phyloP scores from a whole-genome alignment of 2,888 invertebrate species.

The Hecatera dysodea region DNA sequence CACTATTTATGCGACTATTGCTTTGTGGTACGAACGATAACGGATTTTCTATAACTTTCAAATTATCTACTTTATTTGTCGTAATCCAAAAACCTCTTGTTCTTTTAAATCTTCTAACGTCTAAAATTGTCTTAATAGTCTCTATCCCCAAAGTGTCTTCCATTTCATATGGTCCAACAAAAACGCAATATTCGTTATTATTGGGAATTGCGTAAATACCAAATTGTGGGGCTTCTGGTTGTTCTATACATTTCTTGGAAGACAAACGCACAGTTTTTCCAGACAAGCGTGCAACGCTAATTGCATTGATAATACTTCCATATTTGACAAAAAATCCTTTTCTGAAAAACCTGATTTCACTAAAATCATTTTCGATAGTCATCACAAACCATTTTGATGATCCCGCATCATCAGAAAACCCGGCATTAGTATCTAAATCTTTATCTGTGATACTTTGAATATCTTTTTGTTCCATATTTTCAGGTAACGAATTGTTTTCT shows the following conservation, averaged over 20 bases:
- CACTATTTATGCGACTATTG: conserved; percentile 46
- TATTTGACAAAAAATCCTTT: conserved; percentile 89
- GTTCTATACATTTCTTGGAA: conserved; percentile 75
- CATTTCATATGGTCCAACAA: conserved; percentile 86
- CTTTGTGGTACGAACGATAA: conserved; percentile 78
- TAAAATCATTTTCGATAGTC: conserved; percentile 89
- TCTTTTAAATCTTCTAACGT: conserved; percentile 65
- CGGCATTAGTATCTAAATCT: neutral
- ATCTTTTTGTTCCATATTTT: conserved; percentile 21
- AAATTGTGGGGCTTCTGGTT: conserved; percentile 77
- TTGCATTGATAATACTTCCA: conserved; percentile 87
- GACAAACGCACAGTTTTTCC: conserved; percentile 88
- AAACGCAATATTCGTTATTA: conserved; percentile 78
- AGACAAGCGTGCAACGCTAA: conserved; percentile 84
- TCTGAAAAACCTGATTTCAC: conserved; percentile 87
- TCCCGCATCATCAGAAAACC: conserved; percentile 59
- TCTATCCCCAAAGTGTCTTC: conserved; percentile 84
- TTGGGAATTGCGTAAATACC: conserved; percentile 87
- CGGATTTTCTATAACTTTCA: conserved; percentile 83
- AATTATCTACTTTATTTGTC: conserved; percentile 82
- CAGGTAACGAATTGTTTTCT: conserved; percentile 3
- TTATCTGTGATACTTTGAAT: conserved; percentile 1
- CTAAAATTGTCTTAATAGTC: conserved; percentile 75
- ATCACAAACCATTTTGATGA: conserved; percentile 90
- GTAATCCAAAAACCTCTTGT: conserved; percentile 86